Conservation (phyloP, 1,140 invertebrate genomes). For the Solenopsis invicta region DNA sequence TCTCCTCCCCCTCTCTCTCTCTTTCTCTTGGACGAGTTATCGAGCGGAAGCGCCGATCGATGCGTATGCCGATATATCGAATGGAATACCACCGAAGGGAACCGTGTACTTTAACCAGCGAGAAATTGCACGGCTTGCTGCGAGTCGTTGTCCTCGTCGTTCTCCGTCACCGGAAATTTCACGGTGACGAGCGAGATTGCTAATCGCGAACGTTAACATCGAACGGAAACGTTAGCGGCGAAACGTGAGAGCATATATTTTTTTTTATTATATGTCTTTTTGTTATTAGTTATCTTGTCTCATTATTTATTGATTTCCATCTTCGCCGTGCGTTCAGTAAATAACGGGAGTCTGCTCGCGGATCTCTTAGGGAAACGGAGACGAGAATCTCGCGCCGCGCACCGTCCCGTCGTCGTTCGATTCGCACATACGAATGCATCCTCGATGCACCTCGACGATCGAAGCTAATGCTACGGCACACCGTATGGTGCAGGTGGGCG, state of each 20-base stretch:
- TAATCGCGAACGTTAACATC: conserved; percentile 7
- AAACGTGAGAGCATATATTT: not conserved
- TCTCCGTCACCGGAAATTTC: conserved; percentile 30
- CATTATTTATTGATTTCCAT: not conserved
- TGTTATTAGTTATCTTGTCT: not conserved
- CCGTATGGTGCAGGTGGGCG: conserved; percentile 77
- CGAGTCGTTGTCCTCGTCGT: not conserved
- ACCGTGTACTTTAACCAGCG: conserved; percentile 27
- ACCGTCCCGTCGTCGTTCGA: not conserved
- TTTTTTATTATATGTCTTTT: not conserved
- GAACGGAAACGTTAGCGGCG: not conserved
- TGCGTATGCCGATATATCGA: conserved; percentile 31
- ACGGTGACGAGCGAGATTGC: conserved; percentile 32
- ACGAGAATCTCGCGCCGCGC: conserved; percentile 5
- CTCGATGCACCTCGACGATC: conserved; percentile 9
- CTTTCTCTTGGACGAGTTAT: conserved; percentile 26
- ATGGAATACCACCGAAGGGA: conserved; percentile 13
- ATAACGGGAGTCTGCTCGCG: conserved; percentile 5
- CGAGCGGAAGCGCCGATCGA: conserved; percentile 52
- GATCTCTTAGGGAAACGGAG: not conserved
- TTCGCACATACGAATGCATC: not conserved
- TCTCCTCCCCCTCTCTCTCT: not conserved
- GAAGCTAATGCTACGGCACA: conserved; percentile 46
- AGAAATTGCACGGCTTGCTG: conserved; percentile 48
- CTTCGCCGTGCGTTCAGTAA: not conserved